Base-by-base conservation (phyloP, 1,140 invertebrate species). In the Odontomachus brunneus region DNA sequence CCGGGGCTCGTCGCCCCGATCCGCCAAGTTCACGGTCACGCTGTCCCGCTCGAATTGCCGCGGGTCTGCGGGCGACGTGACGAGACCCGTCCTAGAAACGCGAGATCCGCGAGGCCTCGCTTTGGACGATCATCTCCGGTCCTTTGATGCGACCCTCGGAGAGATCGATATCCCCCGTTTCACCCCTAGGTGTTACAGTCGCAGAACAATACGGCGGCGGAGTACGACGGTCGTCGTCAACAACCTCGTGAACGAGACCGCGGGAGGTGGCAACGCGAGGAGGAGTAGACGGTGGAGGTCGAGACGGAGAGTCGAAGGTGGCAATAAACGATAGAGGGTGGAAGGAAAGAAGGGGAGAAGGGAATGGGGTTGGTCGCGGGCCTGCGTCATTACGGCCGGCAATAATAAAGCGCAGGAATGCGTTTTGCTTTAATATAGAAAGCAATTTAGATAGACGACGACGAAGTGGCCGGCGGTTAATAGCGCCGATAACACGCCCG, bases 351-450 rank as follows among this genome's bases (percentile, higher is more conserved):
- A 38, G 44, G 7, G 14, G 9, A 4, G 26, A 14, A 66, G 17
- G 29, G 29, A 22, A 26, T 2, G 19, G 65, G 29, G 49, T n/a
- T 38, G 26, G 24, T 19, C 19, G 44, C 5, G 5, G 55, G 55
- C 14, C 26, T 24, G 33, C 53, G 60, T 83, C 80, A 75, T 87
- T 83, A 85, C 55, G 51, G 9, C 59, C n/a, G 63, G 72, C 75
- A 80, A 90, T 84, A 85, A 90, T 89, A 88, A 86, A 90, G 74
- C 67, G 74, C 26, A 83, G 71, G 86, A 90, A 90, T 86, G 88
- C 87, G 71, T 88, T 86, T 88, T 85, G 84, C 87, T 89, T 89
- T 86, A 89, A 90, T 88, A 88, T 88, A 88, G 87, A 90, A 90
- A 89, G 86, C 88, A 85, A 88, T 90, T 88, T 88, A 85, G 89